Evolutionary conservation across 2,888 invertebrate genomes (phyloP).

Genomic region (Tetragnatha montana): DNA sequence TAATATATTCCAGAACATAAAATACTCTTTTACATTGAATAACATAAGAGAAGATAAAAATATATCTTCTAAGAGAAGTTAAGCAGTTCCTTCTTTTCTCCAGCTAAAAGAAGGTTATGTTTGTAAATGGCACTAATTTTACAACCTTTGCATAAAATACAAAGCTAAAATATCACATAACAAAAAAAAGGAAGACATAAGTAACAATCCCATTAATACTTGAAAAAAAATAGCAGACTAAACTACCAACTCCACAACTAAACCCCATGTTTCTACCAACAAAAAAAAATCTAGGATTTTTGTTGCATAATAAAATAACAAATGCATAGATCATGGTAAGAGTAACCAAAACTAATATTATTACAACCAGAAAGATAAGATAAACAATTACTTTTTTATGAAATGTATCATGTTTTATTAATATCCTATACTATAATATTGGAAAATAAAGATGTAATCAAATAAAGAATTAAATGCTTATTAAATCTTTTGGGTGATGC

Average conservation of each 20-base stretch:
- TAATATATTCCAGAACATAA: no score
- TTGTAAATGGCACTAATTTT: constrained; percentile 11
- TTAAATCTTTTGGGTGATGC: no score
- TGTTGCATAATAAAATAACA: not conserved
- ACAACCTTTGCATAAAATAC: constrained; percentile 11
- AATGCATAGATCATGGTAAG: not conserved
- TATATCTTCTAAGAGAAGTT: not conserved
- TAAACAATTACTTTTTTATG: no score
- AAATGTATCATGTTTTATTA: no score
- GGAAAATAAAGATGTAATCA: no score
- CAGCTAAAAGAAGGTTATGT: not conserved
- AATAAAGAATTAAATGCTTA: no score
- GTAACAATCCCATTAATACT: constrained; percentile 31
- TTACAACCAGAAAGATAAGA: no score
- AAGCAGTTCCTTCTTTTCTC: not conserved
- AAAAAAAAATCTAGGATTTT: not conserved
- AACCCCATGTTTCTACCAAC: not conserved
- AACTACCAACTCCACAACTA: not conserved
- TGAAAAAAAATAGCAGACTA: not conserved
- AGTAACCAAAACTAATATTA: no score
- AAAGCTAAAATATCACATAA: constrained; percentile 48
- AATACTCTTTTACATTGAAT: no score
- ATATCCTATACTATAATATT: no score
- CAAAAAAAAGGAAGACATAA: constrained; percentile 6
- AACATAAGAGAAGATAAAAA: not conserved